Percentiles rank a stretch among this genome's conserved stretches.
These are phyloP conservation scores for Liparis tanakae DNA, from an alignment of 2,797 vertebrate genomes.

Conservation along the genomic window DNA sequence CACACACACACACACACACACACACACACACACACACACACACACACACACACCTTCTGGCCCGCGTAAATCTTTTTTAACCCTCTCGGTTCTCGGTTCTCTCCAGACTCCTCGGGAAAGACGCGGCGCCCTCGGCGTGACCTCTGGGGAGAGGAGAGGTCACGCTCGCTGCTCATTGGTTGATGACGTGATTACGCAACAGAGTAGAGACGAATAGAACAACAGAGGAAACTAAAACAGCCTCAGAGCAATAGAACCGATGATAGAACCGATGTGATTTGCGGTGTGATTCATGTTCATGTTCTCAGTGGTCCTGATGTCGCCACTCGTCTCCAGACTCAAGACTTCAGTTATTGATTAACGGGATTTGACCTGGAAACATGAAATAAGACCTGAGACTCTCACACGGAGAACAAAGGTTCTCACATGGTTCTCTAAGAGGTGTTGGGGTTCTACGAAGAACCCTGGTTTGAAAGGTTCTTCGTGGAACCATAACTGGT, in stretches of 20 bases:
- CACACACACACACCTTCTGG: conserved; percentile 30
- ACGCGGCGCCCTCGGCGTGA: background rate
- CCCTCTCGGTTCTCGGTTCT: background rate
- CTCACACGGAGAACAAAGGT: background rate
- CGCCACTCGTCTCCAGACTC: background rate
- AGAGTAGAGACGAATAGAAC: too few species aligned
- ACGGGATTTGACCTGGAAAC: background rate
- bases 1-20: conserved; percentile 29
- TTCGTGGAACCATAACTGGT: too few species aligned
- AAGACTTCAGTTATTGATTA: background rate
- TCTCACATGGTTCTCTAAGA: too few species aligned
- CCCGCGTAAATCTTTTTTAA: conserved; percentile 26
- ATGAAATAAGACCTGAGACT: background rate
- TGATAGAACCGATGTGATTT: background rate
- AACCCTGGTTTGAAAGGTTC: too few species aligned
- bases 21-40: too few species aligned
- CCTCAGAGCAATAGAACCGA: background rate
- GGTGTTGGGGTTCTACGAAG: too few species aligned
- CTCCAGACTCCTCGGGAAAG: background rate
- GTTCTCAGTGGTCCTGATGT: too few species aligned
- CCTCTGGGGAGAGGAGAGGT: background rate
- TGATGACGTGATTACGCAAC: background rate
- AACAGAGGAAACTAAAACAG: background rate
- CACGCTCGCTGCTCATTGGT: background rate
- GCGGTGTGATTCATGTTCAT: background rate